These are phyloP conservation scores for Pterobdella sp. DNA, from an alignment of 2,888 invertebrate species.

Conservation along the genomic window DNA sequence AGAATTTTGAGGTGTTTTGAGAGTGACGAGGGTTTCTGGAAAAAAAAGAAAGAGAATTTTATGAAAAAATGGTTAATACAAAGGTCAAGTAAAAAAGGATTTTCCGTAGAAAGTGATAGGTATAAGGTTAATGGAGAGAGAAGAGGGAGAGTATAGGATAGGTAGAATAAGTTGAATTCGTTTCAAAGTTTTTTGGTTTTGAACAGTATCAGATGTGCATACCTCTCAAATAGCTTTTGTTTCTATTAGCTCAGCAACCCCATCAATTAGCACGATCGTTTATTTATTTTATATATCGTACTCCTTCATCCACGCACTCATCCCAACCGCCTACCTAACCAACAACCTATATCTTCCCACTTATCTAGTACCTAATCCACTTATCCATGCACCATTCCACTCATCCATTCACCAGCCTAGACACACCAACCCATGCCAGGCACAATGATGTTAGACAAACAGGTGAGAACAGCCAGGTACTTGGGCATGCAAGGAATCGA, in stretches of 20 bases:
- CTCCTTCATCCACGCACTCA: background rate
- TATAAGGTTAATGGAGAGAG: background rate
- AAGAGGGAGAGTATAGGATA: background rate
- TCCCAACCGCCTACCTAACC: background rate
- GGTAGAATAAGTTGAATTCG: background rate
- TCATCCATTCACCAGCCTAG: background rate
- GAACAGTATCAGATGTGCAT: too few species aligned
- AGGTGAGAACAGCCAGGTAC: constrained; percentile 43
- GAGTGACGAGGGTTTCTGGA: too few species aligned
- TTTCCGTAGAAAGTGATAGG: background rate
- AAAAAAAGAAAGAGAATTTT: background rate
- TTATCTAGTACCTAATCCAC: background rate
- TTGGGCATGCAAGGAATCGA: constrained; percentile 45
- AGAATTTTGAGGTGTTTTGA: too few species aligned
- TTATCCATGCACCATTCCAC: background rate
- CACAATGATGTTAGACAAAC: constrained; percentile 43
- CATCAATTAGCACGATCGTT: too few species aligned
- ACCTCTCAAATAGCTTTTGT: too few species aligned
- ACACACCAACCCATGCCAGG: constrained; percentile 45
- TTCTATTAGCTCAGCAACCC: too few species aligned
- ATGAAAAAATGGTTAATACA: background rate
- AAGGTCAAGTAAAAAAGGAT: background rate
- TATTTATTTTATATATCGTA: too few species aligned
- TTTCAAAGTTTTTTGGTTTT: too few species aligned
- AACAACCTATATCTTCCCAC: background rate